These are phyloP conservation scores for Eupithecia centaureata DNA, from an alignment of 2,888 invertebrate species.

Conservation along the genomic window DNA sequence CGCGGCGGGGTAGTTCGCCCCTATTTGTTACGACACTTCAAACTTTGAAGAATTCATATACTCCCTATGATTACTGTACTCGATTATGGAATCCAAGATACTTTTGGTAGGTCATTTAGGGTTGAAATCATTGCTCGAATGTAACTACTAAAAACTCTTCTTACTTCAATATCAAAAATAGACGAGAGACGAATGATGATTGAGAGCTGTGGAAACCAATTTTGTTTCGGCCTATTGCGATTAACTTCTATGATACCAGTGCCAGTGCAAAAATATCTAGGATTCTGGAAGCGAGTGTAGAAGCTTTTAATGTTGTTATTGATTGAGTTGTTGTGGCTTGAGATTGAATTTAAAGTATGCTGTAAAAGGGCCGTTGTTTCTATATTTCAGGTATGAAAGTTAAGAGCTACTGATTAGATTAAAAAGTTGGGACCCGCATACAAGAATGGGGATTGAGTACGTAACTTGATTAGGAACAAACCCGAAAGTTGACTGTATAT, in stretches of 20 bases:
- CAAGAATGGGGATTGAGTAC: conserved; percentile 7
- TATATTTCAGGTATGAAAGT: conserved; percentile 1
- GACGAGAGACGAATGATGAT: neutral
- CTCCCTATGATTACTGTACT: neutral
- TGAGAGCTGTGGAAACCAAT: neutral
- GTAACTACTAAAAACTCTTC: neutral
- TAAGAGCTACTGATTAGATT: conserved; percentile 15
- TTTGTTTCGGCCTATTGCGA: neutral
- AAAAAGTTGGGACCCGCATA: conserved; percentile 11
- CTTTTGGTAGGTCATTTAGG: neutral
- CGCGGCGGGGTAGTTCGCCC: conserved; percentile 34
- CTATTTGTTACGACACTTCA: conserved; percentile 7
- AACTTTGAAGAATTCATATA: conserved; percentile 7
- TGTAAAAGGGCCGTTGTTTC: neutral
- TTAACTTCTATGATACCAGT: neutral
- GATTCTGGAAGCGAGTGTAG: neutral
- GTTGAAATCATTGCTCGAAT: neutral
- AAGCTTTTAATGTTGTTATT: conserved; percentile 8
- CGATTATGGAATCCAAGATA: neutral
- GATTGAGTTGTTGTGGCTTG: neutral
- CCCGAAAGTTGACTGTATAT: conserved; percentile 21
- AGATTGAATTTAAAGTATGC: neutral
- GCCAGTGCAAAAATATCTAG: neutral
- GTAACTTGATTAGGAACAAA: conserved; percentile 18
- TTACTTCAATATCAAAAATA: neutral